Percentiles rank a stretch among this genome's conserved stretches.
These are phyloP conservation scores for Salvelinus sp. DNA, from an alignment of 2,113 vertebrate species.

Conservation along the genomic window DNA sequence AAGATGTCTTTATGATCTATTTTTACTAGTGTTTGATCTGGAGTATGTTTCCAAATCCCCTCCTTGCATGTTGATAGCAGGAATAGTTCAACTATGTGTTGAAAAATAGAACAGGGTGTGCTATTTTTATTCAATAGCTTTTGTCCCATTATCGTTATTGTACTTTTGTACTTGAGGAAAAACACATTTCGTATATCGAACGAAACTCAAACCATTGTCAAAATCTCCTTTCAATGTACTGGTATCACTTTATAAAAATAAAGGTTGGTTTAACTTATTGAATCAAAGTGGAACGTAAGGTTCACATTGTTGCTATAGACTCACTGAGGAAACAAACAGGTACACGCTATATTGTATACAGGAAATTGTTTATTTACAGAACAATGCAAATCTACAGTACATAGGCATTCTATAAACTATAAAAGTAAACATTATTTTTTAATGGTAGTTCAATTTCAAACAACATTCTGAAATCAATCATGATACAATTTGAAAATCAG, in stretches of 20 bases:
- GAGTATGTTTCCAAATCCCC: not conserved
- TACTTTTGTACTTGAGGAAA: not conserved
- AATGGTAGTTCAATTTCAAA: conserved; percentile 10
- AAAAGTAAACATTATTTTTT: conserved; percentile 27
- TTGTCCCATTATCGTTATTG: not conserved
- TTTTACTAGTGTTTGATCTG: not conserved
- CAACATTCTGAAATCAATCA: conserved; percentile 43
- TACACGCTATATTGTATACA: conserved; percentile 18
- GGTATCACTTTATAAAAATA: not conserved
- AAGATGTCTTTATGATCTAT: not conserved
- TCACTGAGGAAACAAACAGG: conserved; percentile 10
- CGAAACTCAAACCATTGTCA: not conserved
- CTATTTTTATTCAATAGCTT: not conserved
- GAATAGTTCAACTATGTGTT: not conserved
- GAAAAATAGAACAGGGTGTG: not conserved
- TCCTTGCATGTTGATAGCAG: not conserved
- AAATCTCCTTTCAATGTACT: not conserved
- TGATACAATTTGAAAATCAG: conserved; percentile 5
- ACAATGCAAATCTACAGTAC: conserved; percentile 55
- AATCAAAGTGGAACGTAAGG: not conserved
- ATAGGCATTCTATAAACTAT: conserved; percentile 58
- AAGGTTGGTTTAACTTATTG: not conserved
- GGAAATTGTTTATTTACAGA: conserved; percentile 68
- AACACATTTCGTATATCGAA: not conserved
- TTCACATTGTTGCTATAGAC: conserved; percentile 9